A percentile compares a stretch with the other conserved stretches of the same genome.
Evolutionary conservation across 2,888 invertebrate genomes (phyloP).

Genomic region (Troilus luridus): DNA sequence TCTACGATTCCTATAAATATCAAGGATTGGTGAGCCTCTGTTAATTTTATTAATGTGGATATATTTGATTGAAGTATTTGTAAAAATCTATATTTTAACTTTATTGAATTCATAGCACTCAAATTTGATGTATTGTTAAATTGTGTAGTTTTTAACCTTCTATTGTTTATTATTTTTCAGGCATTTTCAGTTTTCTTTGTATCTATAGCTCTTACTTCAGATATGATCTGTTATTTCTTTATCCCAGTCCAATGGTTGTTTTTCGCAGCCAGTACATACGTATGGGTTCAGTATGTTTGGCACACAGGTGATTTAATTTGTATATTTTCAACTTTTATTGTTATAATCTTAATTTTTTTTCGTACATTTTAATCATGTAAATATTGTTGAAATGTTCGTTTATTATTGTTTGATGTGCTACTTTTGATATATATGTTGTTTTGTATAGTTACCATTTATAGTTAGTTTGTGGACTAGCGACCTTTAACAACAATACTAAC

Average conservation of each 20-base stretch:
- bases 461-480: no score
- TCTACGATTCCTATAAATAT: constrained; percentile 97
- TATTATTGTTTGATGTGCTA: not conserved
- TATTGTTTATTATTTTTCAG: constrained; percentile 73
- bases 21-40: constrained; percentile 89
- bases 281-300: constrained; percentile 99
- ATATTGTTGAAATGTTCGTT: not conserved
- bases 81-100: not conserved
- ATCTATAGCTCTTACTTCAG: constrained; percentile 96
- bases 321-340: not conserved
- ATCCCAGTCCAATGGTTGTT: constrained; percentile 98
- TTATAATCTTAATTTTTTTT: not conserved
- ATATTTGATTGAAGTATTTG: not conserved
- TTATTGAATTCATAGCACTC: not conserved
- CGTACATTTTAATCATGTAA: not conserved
- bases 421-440: not conserved
- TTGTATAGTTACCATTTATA: no score
- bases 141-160: not conserved
- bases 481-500: no score
- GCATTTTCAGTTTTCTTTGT: constrained; percentile 98
- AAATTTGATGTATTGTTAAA: not conserved
- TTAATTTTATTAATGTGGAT: not conserved
- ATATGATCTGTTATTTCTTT: constrained; percentile 98
- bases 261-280: constrained; percentile 98
- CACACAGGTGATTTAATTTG: constrained; percentile 81